These are phyloP conservation scores for Sturmia bella DNA, from an alignment of 2,888 invertebrate genomes.

Conservation along the genomic window DNA sequence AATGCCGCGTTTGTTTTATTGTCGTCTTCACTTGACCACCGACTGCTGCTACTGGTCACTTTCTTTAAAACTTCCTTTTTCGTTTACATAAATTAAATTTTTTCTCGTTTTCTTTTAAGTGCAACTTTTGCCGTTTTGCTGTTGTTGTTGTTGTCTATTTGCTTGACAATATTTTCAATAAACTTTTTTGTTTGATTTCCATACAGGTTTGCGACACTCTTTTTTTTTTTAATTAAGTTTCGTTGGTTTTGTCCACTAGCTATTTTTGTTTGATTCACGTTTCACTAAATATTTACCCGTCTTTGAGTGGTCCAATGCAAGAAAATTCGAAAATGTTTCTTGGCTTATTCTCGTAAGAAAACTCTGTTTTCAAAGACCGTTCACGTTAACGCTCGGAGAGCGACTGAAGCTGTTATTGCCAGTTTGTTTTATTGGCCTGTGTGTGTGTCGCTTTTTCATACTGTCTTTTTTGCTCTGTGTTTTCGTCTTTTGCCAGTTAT, in stretches of 20 bases:
- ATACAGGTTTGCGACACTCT: constrained; percentile 63
- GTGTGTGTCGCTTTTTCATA: neutral
- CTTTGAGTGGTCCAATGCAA: constrained; percentile 44
- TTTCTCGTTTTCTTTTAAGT: constrained; percentile 46
- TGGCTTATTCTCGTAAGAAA: constrained; percentile 14
- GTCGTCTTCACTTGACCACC: constrained; percentile 37
- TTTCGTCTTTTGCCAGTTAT: constrained; percentile 17
- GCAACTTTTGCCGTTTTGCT: no score
- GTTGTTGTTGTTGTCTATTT: constrained; percentile 32
- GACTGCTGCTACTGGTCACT: constrained; percentile 50
- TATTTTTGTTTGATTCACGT: constrained; percentile 29
- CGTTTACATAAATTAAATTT: constrained; percentile 27
- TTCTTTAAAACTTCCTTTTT: constrained; percentile 68
- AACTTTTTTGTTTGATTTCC: constrained; percentile 21
- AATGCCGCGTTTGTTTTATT: constrained; percentile 42
- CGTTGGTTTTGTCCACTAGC: constrained; percentile 6
- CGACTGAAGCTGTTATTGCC: constrained; percentile 76
- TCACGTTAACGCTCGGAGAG: constrained; percentile 81
- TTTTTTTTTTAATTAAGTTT: no score
- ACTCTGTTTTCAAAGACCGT: constrained; percentile 75
- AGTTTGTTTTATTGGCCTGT: constrained; percentile 48
- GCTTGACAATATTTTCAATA: constrained; percentile 7
- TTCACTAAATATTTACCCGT: constrained; percentile 42
- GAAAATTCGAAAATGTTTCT: constrained; percentile 47
- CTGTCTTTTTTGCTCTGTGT: constrained; percentile 17